A percentile compares a stretch with the other conserved stretches of the same genome.
phyloP scores from a whole-genome alignment of 2,113 vertebrate genomes.

The Carassius auratus region DNA sequence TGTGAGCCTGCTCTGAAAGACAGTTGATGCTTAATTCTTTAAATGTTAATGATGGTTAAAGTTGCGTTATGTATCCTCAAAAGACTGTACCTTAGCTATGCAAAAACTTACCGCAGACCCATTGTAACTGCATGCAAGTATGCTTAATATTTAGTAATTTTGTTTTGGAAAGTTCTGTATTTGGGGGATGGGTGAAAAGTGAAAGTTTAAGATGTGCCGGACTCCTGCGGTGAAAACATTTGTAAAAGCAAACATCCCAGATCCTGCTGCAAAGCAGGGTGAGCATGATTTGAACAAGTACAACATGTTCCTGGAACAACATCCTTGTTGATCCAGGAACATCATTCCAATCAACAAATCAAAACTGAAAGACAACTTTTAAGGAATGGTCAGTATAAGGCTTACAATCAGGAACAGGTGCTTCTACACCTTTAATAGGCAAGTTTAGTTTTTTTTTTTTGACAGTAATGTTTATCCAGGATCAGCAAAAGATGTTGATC shows the following conservation, averaged over 20 bases:
- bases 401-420: too few species aligned
- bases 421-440: too few species aligned
- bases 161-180: background rate
- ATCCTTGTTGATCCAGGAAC: too few species aligned
- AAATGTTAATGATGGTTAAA: background rate
- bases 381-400: too few species aligned
- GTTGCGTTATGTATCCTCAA: background rate
- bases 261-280: constrained; percentile 61
- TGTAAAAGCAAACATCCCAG: constrained; percentile 75
- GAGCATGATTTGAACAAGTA: too few species aligned
- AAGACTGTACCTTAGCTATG: background rate
- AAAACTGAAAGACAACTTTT: too few species aligned
- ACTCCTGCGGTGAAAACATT: constrained; percentile 62
- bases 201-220: constrained; percentile 45
- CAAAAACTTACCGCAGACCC: background rate
- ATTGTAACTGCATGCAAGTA: background rate
- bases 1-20: background rate
- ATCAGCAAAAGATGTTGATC: too few species aligned
- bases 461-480: too few species aligned
- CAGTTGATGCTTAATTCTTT: background rate
- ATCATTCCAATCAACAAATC: too few species aligned
- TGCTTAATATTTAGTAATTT: background rate
- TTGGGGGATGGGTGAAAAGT: constrained; percentile 41
- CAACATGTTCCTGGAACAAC: too few species aligned
- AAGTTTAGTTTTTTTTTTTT: too few species aligned